A percentile compares a stretch with the other conserved stretches of the same genome.
phyloP scores from a whole-genome alignment of 2,113 vertebrate species.

The Gorsachius goisagi region DNA sequence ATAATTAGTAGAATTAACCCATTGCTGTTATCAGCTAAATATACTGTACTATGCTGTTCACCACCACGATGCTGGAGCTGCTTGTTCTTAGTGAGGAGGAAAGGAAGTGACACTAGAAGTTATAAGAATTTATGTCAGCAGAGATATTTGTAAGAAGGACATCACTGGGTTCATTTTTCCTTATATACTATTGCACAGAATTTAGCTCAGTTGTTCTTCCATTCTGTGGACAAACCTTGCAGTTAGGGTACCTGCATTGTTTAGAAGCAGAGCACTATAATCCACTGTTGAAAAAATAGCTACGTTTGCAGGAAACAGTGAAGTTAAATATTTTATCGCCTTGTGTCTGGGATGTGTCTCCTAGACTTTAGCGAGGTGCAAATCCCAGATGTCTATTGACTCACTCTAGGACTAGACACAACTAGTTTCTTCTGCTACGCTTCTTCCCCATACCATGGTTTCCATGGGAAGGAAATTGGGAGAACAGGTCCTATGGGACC shows the following conservation, averaged over 20 bases:
- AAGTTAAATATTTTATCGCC: background rate
- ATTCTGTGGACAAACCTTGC: rapidly evolving
- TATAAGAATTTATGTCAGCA: background rate
- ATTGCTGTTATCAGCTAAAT: background rate
- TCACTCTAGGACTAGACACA: background rate
- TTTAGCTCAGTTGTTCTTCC: background rate
- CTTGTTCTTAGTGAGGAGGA: background rate
- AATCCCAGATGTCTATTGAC: background rate
- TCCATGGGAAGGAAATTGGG: background rate
- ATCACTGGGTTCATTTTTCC: background rate
- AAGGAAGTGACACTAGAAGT: background rate
- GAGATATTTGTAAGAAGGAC: background rate
- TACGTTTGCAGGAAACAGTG: background rate
- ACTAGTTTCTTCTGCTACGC: background rate
- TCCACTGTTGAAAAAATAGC: background rate
- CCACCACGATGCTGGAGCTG: background rate
- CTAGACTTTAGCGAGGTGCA: background rate
- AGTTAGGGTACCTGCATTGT: background rate
- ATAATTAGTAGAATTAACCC: background rate
- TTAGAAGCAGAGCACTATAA: background rate
- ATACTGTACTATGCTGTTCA: background rate
- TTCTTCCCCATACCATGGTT: background rate
- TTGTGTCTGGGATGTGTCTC: background rate
- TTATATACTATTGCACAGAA: background rate
- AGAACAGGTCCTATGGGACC: background rate